Conservation (phyloP, 2,113 vertebrate species). For the Cebidichthys violaceus region DNA sequence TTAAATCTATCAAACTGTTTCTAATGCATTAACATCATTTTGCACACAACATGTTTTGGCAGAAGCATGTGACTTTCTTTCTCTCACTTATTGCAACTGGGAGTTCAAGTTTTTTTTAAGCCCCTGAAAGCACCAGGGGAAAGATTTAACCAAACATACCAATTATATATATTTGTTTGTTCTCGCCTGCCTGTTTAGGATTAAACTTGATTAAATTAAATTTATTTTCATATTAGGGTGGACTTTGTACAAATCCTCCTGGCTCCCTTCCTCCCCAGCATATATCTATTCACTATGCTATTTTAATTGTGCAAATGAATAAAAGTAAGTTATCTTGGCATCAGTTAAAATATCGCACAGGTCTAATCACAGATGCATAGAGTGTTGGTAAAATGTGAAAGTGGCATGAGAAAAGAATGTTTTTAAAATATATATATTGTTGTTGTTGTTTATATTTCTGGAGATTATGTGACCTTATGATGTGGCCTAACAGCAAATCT, state of each 20-base stretch:
- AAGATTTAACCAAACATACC: not conserved
- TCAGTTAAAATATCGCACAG: not conserved
- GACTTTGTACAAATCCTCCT: not conserved
- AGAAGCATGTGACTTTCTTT: not conserved
- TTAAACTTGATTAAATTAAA: not conserved
- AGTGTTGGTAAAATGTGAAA: not conserved
- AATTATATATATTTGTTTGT: not conserved
- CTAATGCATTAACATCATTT: not conserved
- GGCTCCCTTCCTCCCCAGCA: not conserved
- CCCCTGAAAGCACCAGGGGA: not conserved
- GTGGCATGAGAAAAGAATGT: not conserved
- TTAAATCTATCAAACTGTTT: not conserved
- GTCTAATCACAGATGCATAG: not conserved
- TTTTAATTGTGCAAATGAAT: conserved; percentile 11
- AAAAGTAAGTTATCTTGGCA: not conserved
- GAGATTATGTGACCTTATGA: conserved; percentile 61
- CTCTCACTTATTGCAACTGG: not conserved
- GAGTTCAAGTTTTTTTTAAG: not conserved
- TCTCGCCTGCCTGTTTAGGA: conserved; percentile 9
- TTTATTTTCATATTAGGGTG: not conserved
- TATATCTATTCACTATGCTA: not conserved
- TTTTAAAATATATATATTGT: not conserved
- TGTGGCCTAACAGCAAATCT: conserved; percentile 55
- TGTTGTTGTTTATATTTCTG: conserved; percentile 28
- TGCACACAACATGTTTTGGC: not conserved